Percentiles rank a stretch among this genome's conserved stretches.
phyloP scores from a whole-genome alignment of 2,888 invertebrate species.

The Seira musarum region DNA sequence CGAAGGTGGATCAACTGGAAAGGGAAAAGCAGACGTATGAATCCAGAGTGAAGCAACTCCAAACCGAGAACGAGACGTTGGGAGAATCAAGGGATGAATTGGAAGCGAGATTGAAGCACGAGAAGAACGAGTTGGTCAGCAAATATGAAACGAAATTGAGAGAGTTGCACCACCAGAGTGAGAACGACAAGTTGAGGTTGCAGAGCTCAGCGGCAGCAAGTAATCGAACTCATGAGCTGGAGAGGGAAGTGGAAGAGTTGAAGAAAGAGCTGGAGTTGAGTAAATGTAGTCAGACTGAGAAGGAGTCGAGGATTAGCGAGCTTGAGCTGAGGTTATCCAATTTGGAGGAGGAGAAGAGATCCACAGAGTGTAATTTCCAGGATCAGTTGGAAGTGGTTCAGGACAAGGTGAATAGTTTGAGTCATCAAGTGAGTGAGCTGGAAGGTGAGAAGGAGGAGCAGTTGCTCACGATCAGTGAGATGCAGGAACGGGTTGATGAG shows the following conservation, averaged over 20 bases:
- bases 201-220: neutral
- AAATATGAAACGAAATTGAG: neutral
- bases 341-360: neutral
- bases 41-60: too few relatives aligned
- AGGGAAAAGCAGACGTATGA: too few relatives aligned
- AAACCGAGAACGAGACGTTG: neutral
- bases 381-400: too few relatives aligned
- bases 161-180: neutral
- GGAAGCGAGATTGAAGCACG: conserved; percentile 4
- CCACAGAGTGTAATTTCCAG: neutral
- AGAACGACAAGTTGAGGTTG: neutral
- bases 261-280: neutral
- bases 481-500: conserved; percentile 55
- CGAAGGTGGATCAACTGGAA: too few relatives aligned
- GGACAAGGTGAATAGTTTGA: too few relatives aligned
- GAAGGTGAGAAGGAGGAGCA: conserved; percentile 57
- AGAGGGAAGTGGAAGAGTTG: neutral
- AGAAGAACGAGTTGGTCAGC: too few relatives aligned
- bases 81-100: neutral
- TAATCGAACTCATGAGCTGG: neutral
- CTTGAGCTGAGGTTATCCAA: neutral
- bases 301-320: neutral
- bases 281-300: neutral
- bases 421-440: too few relatives aligned
- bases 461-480: conserved; percentile 46